Base-by-base conservation (phyloP, 2,888 invertebrate species). In the Eudasyphora cyanicolor region DNA sequence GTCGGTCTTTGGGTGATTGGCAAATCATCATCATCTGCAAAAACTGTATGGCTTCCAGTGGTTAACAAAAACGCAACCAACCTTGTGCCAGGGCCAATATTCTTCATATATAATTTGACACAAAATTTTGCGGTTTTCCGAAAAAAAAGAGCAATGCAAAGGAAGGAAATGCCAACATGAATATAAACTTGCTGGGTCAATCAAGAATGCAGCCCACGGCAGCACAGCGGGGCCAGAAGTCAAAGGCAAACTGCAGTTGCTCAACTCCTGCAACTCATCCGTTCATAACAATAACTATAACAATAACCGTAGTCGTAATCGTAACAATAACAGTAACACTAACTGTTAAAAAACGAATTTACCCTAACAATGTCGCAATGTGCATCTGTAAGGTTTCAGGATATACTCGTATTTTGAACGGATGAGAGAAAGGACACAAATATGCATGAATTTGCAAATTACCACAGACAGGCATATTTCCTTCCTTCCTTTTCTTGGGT, bases 321-420 rank as follows among this genome's bases (percentile, higher is more conserved):
- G 24, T 67, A 67, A 38, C 42, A 38, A 21, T 67, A 67, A 67
- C 24, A 21, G 42, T 67, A 24, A 24, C 21, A 14, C 2, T 57
- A 27, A 54, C 54, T 21, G 27, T 67, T 24, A 67, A 67, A 64
- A 60, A 5, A 12, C 42, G 32, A 32, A 32, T 35, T n/a, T 21
- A 21, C 21, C 21, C 29, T 35, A 62, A 62, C 62, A 32, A 62
- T 62, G 19, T 3, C 29, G 17, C 2, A 32, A 38, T 1, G 3
- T 29, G 77, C 83, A 84, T 75, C 75, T 77, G 64, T 80, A 84
- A 42, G 83, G 83, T 71, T 84, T 84, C 83, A 77, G 80, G 77
- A 84, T 71, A 71, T 75, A 57, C 79, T 10, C 3, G 7, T 45
- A 45, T n/a, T n/a, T n/a, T n/a, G 29, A 49, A 49, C 17, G 29